Conservation (phyloP, 1,140 invertebrate species). For the Dolichoris vasculosae region DNA sequence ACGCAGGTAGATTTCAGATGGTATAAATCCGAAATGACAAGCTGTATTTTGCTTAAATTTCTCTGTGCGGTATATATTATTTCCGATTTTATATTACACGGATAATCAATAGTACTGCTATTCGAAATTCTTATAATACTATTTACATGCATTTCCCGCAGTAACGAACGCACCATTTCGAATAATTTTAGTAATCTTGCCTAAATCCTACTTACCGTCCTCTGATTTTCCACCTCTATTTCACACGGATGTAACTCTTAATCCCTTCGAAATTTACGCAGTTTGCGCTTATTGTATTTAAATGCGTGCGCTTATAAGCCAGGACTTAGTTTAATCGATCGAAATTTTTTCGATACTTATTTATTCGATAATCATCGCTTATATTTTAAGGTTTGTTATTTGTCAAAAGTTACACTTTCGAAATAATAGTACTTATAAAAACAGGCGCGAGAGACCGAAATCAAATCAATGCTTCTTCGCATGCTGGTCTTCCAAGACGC, state of each 20-base stretch:
- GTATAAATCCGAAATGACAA: too few relatives aligned
- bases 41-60: too few relatives aligned
- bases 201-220: neutral
- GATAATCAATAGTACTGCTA: neutral
- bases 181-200: neutral
- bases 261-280: too few relatives aligned
- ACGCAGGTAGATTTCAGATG: too few relatives aligned
- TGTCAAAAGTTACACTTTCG: too few relatives aligned
- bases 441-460: neutral
- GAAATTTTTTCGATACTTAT: neutral
- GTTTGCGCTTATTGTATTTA: neutral
- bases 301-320: neutral
- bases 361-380: neutral
- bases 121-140: neutral
- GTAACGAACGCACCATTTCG: neutral
- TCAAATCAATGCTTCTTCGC: neutral
- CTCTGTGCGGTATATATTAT: too few relatives aligned
- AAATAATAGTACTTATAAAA: neutral
- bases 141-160: too few relatives aligned
- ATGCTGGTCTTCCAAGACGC: neutral
- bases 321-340: neutral
- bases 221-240: neutral
- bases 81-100: too few relatives aligned
- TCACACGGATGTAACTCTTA: neutral
- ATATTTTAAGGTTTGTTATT: too few relatives aligned